phyloP scores from a whole-genome alignment of 2,113 vertebrate genomes.

The Apus apus region DNA sequence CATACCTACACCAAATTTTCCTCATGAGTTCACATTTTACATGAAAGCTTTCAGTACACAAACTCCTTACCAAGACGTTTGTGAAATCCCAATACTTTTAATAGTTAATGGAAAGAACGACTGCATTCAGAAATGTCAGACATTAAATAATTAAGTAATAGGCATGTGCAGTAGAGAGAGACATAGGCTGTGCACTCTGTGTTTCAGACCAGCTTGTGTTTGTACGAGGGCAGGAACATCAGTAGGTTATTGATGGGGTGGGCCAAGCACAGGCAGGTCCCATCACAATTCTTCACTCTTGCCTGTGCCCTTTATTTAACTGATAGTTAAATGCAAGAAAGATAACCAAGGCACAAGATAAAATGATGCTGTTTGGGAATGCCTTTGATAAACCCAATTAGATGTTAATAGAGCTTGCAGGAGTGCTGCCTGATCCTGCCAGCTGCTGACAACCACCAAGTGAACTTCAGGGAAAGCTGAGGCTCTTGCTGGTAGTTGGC shows the following conservation, averaged over 20 bases:
- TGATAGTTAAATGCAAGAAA: not conserved
- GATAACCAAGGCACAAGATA: not conserved
- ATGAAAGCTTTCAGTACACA: not conserved
- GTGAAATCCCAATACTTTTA: not conserved
- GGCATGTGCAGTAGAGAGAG: not conserved
- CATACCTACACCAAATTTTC: not conserved
- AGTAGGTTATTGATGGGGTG: not conserved
- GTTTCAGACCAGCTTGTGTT: not conserved
- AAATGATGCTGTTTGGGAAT: not conserved
- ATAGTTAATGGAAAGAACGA: not conserved
- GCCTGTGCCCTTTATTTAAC: not conserved
- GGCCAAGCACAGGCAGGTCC: not conserved
- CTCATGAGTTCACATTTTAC: constrained; percentile 13
- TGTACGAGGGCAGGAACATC: not conserved
- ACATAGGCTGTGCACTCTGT: fast-evolving
- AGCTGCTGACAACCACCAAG: not conserved
- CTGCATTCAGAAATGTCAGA: not conserved
- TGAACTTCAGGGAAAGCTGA: not conserved
- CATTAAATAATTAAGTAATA: fast-evolving
- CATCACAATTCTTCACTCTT: not conserved
- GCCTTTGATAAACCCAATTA: not conserved
- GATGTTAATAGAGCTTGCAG: not conserved
- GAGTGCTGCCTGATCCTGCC: not conserved
- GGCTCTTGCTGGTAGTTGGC: not conserved
- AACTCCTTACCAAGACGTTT: constrained; percentile 4